phyloP scores from a whole-genome alignment of 2,113 vertebrate genomes.

The human region GRCh38 chr2:56213501-56214000 shows the following conservation, averaged over 20 bases:
- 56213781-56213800: slow-evolving; percentile 37
- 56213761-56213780: slow-evolving; percentile 52
- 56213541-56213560: neutral
- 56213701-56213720: slow-evolving; percentile 57
- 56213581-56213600: slow-evolving; percentile 21
- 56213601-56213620: slow-evolving; percentile 54
- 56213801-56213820: slow-evolving; percentile 26
- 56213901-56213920: neutral
- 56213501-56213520: slow-evolving; percentile 34
- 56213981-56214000: neutral
- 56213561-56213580: neutral
- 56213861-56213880: neutral
- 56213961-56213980: neutral
- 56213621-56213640: slow-evolving; percentile 55
- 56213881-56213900: neutral
- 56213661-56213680: slow-evolving; percentile 60
- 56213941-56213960: neutral
- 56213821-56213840: slow-evolving; percentile 45
- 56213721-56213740: slow-evolving; percentile 66
- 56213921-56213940: neutral
- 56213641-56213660: slow-evolving; percentile 70
- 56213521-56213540: slow-evolving; percentile 50
- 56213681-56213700: slow-evolving; percentile 51
- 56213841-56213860: slow-evolving; percentile 29
- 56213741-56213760: slow-evolving; percentile 42